Evolutionary conservation across 2,888 invertebrate genomes (phyloP).

Genomic region (Conus canariensis): DNA sequence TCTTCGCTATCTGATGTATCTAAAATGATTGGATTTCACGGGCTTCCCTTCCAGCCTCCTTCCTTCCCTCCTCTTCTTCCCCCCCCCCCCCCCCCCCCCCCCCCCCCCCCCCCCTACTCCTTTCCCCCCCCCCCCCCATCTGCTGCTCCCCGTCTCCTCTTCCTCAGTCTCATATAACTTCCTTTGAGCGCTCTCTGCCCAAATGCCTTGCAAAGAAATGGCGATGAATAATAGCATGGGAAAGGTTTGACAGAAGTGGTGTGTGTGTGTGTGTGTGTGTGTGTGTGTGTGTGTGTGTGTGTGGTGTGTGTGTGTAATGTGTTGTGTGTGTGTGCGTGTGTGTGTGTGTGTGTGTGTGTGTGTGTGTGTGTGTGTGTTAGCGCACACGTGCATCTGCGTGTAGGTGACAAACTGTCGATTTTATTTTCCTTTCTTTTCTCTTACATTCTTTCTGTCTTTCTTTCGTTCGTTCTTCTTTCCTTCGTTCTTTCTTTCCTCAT

Average conservation of each 20-base stretch:
- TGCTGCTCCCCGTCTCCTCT: neutral
- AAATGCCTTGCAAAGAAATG: too few relatives aligned
- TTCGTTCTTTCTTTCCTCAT: neutral
- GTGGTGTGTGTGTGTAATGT: too few relatives aligned
- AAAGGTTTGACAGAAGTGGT: too few relatives aligned
- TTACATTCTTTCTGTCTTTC: neutral
- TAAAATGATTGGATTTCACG: too few relatives aligned
- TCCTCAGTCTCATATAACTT: neutral
- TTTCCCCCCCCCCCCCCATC: neutral
- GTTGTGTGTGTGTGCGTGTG: too few relatives aligned
- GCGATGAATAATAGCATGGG: too few relatives aligned
- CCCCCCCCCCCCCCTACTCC: neutral
- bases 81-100: neutral
- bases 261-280: too few relatives aligned
- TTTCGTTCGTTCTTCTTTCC: neutral
- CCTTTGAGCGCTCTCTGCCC: neutral
- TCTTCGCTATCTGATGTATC: too few relatives aligned
- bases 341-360: too few relatives aligned
- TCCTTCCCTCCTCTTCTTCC: conserved; percentile 33
- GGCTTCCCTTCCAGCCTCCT: neutral
- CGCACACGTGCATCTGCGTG: too few relatives aligned
- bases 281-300: too few relatives aligned
- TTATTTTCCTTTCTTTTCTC: neutral
- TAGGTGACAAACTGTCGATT: neutral
- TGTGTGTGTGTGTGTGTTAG: too few relatives aligned